phyloP scores from a whole-genome alignment of 2,888 invertebrate genomes.

The Apeira syringaria region DNA sequence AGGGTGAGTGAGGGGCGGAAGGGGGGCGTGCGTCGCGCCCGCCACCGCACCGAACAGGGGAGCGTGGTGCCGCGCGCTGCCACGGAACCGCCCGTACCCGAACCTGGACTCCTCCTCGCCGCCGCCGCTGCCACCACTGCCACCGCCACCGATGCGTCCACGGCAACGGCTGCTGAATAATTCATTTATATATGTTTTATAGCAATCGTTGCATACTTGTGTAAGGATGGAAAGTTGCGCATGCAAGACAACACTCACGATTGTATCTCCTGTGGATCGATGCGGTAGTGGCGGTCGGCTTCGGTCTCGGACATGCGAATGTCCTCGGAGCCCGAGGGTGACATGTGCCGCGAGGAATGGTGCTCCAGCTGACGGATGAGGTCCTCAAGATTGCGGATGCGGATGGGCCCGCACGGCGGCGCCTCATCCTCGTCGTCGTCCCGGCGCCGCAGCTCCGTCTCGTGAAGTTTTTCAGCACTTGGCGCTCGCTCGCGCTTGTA shows the following conservation, averaged over 20 bases:
- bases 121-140: constrained; percentile 59
- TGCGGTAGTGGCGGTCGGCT: constrained; percentile 93
- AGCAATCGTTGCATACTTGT: neutral
- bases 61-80: constrained; percentile 59
- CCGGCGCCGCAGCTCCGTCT: constrained; percentile 84
- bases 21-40: constrained; percentile 64
- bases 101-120: constrained; percentile 89
- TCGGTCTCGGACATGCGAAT: constrained; percentile 95
- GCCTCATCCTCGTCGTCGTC: constrained; percentile 88
- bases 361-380: constrained; percentile 94
- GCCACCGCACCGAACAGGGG: constrained; percentile 63
- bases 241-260: constrained; percentile 59
- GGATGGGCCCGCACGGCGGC: constrained; percentile 91
- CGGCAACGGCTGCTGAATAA: constrained; percentile 80
- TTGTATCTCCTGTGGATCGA: constrained; percentile 84
- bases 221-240: neutral
- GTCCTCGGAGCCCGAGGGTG: constrained; percentile 95
- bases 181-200: neutral
- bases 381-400: constrained; percentile 96
- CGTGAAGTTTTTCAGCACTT: constrained; percentile 90
- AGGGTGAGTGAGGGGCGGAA: constrained; percentile 70
- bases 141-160: constrained; percentile 72
- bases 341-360: constrained; percentile 93
- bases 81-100: constrained; percentile 87
- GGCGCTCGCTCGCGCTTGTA: constrained; percentile 85